These are phyloP conservation scores for Caretta caretta DNA, from an alignment of 2,113 vertebrate genomes.

Conservation along the genomic window DNA sequence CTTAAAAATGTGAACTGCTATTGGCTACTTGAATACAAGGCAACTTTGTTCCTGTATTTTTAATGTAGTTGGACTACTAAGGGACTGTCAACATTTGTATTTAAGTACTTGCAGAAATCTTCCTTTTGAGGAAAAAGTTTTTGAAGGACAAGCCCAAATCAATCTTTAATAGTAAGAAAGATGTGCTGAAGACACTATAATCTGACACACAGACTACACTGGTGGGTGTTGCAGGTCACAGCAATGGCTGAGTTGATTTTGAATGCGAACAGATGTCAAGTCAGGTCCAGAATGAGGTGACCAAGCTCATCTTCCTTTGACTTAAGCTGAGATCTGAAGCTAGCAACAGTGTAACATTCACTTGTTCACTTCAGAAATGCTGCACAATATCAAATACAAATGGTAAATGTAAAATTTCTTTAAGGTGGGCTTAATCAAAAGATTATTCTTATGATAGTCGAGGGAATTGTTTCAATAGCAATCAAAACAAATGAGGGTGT, in stretches of 20 bases:
- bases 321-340: background rate
- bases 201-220: background rate
- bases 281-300: background rate
- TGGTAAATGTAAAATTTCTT: background rate
- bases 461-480: background rate
- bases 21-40: background rate
- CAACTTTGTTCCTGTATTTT: background rate
- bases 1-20: background rate
- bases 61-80: background rate
- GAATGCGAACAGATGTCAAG: background rate
- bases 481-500: background rate
- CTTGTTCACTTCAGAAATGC: background rate
- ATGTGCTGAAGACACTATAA: background rate
- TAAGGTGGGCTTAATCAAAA: background rate
- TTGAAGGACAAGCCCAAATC: background rate
- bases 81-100: background rate
- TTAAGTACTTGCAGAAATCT: background rate
- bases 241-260: background rate
- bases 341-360: rapidly evolving
- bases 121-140: background rate
- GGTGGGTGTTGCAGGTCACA: background rate
- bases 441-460: background rate
- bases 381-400: background rate
- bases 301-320: background rate
- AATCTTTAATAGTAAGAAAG: background rate